Conservation (phyloP, 2,888 invertebrate genomes). For the Maniola hyperantus region DNA sequence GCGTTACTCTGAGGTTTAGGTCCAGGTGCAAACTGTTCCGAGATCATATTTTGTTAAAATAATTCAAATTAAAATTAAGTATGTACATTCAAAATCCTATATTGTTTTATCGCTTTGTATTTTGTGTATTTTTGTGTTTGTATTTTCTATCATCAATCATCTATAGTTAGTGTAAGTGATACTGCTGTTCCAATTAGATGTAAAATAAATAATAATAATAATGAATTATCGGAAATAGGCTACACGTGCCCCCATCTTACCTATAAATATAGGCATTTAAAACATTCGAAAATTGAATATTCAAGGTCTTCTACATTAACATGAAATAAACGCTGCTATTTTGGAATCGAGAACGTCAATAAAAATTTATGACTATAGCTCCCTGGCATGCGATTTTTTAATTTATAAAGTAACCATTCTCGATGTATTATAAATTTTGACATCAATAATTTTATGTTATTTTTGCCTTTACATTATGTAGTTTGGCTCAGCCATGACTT, state of each 20-base stretch:
- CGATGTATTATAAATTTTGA: not conserved
- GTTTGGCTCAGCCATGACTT: not conserved
- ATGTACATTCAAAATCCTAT: no score
- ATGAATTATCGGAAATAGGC: no score
- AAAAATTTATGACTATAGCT: constrained; percentile 34
- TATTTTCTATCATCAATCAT: no score
- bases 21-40: no score
- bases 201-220: no score
- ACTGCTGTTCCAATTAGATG: no score
- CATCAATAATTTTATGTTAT: not conserved
- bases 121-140: no score
- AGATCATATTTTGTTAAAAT: no score
- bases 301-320: constrained; percentile 10
- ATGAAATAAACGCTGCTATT: constrained; percentile 28
- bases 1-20: no score
- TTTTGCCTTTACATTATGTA: not conserved
- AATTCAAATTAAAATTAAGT: no score
- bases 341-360: constrained; percentile 32
- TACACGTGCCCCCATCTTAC: not conserved
- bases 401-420: constrained; percentile 7
- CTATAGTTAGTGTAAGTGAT: no score
- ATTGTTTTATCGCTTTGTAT: no score
- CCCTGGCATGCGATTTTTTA: constrained; percentile 36
- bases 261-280: not conserved
- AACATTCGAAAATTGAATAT: not conserved